Conservation (phyloP, 2,888 invertebrate species). For the Acanthosepion esculentum region DNA sequence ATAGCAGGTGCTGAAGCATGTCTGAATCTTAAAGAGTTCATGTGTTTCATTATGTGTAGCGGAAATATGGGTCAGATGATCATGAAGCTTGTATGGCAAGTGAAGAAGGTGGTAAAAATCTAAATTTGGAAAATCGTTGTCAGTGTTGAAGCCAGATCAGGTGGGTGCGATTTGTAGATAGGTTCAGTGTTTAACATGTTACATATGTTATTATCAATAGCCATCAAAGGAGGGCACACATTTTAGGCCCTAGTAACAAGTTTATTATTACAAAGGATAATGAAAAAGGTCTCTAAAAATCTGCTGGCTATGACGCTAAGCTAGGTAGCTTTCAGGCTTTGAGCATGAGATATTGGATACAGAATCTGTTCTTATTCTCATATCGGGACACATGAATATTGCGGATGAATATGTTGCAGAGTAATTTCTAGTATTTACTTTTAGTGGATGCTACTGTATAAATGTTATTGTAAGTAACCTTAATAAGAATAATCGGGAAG, state of each 20-base stretch:
- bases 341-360: background rate
- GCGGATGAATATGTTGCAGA: background rate
- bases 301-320: background rate
- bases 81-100: background rate
- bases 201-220: background rate
- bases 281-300: background rate
- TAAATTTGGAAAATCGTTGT: background rate
- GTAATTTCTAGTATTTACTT: background rate
- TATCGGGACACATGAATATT: background rate
- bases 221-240: background rate
- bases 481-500: background rate
- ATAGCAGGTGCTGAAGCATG: background rate
- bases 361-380: background rate
- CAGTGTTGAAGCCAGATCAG: background rate
- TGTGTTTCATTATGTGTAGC: background rate
- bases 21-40: background rate
- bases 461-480: background rate
- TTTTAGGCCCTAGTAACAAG: background rate
- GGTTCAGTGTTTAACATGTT: background rate
- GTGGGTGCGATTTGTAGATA: background rate
- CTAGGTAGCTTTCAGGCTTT: background rate
- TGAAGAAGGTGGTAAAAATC: background rate
- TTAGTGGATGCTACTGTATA: background rate
- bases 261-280: background rate
- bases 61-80: background rate